Conservation (phyloP, 2,113 vertebrate genomes). For the Andinoacara biseriatus region DNA sequence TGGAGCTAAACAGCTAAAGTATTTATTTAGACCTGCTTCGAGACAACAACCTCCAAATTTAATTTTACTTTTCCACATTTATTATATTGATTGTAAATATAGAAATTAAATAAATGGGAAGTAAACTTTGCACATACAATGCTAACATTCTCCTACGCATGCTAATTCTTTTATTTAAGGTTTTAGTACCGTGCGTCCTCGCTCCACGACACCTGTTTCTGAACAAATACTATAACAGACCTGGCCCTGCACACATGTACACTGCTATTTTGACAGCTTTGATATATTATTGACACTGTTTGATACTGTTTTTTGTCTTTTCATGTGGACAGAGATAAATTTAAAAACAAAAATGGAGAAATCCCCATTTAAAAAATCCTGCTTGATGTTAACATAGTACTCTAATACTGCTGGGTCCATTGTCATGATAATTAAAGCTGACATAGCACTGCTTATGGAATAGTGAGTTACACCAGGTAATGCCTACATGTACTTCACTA, state of each 20-base stretch:
- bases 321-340: neutral
- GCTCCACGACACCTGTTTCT: neutral
- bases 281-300: fast-evolving
- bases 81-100: neutral
- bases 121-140: neutral
- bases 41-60: neutral
- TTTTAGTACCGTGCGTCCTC: neutral
- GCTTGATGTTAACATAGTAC: neutral
- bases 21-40: neutral
- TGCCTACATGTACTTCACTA: neutral
- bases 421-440: neutral
- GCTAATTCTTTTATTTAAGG: neutral
- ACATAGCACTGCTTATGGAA: neutral
- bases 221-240: neutral
- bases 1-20: neutral
- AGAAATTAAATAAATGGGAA: neutral
- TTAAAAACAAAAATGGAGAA: neutral
- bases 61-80: neutral
- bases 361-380: neutral
- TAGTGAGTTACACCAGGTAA: neutral
- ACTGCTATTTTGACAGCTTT: neutral
- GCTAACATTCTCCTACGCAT: neutral
- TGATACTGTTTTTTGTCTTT: fast-evolving
- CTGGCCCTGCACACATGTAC: neutral
- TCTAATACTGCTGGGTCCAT: neutral